phyloP scores from a whole-genome alignment of 2,797 vertebrate genomes.

The Antrozous pallidus region DNA sequence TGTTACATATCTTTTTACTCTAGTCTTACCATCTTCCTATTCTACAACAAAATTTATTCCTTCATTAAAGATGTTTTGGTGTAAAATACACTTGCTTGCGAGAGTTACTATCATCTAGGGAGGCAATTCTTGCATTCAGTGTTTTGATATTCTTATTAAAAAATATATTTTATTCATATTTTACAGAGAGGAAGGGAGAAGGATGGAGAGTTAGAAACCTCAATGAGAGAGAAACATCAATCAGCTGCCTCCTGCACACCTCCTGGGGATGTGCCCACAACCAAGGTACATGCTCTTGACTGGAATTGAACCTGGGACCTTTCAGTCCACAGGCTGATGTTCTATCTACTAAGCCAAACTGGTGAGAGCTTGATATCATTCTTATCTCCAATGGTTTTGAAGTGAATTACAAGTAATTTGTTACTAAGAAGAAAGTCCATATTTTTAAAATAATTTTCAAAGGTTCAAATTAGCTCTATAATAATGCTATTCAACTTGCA shows the following conservation, averaged over 20 bases:
- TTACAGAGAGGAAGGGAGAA: too few relatives aligned
- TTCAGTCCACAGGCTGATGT: too few relatives aligned
- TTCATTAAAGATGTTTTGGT: not conserved
- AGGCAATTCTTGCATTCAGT: not conserved
- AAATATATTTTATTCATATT: too few relatives aligned
- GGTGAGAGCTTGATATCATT: too few relatives aligned
- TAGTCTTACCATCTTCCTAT: not conserved
- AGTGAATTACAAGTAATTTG: not conserved
- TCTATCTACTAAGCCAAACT: too few relatives aligned
- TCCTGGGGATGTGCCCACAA: too few relatives aligned
- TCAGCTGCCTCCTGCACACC: too few relatives aligned
- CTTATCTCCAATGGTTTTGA: not conserved
- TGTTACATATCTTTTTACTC: not conserved
- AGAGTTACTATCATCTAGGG: not conserved
- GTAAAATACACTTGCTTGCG: not conserved
- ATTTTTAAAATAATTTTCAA: not conserved
- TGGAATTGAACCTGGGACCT: too few relatives aligned
- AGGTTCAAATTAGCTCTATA: not conserved
- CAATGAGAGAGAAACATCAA: too few relatives aligned
- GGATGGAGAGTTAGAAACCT: too few relatives aligned
- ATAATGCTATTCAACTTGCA: not conserved
- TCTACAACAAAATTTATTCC: not conserved
- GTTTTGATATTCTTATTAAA: not conserved
- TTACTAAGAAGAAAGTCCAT: not conserved
- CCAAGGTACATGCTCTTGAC: too few relatives aligned